Percentiles rank a stretch among this genome's conserved stretches.
phyloP scores from a whole-genome alignment of 2,797 vertebrate genomes.

The Pangasius krempfi region DNA sequence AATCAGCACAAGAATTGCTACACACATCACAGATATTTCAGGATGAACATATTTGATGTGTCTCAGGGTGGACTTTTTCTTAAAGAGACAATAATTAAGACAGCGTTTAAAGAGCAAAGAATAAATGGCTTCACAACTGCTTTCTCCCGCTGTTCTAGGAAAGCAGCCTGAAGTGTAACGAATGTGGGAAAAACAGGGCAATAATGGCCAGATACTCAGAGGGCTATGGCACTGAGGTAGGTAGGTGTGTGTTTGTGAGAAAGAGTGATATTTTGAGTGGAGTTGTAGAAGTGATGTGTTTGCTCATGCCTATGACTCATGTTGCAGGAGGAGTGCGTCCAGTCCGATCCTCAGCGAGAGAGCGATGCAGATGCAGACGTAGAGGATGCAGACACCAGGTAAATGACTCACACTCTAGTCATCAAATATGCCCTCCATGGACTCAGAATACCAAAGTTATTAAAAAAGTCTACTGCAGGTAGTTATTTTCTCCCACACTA shows the following conservation, averaged over 20 bases:
- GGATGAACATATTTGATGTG: neutral
- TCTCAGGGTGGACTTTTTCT: neutral
- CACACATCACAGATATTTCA: neutral
- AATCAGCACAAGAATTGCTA: neutral
- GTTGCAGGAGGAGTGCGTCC: slow-evolving; percentile 73
- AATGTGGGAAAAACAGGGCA: slow-evolving; percentile 70
- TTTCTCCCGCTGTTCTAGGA: slow-evolving; percentile 25
- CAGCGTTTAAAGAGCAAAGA: neutral
- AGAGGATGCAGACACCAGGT: slow-evolving; percentile 81
- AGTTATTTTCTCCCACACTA: slow-evolving; percentile 25
- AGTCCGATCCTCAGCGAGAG: slow-evolving; percentile 79
- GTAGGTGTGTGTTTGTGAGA: slow-evolving; percentile 32
- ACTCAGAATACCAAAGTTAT: slow-evolving; percentile 16
- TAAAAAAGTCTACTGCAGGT: slow-evolving; percentile 11
- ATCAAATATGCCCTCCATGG: neutral
- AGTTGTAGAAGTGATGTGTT: slow-evolving; percentile 34
- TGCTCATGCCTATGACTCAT: slow-evolving; percentile 49
- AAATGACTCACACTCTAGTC: slow-evolving; percentile 29
- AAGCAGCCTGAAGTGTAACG: slow-evolving; percentile 63
- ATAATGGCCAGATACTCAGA: slow-evolving; percentile 75
- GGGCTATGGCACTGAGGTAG: slow-evolving; percentile 81
- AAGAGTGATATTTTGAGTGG: slow-evolving; percentile 20
- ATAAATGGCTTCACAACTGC: neutral
- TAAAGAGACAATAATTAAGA: neutral
- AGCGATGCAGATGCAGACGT: slow-evolving; percentile 81